These are phyloP conservation scores for Cathartes aura DNA, from an alignment of 2,113 vertebrate genomes.

Conservation along the genomic window DNA sequence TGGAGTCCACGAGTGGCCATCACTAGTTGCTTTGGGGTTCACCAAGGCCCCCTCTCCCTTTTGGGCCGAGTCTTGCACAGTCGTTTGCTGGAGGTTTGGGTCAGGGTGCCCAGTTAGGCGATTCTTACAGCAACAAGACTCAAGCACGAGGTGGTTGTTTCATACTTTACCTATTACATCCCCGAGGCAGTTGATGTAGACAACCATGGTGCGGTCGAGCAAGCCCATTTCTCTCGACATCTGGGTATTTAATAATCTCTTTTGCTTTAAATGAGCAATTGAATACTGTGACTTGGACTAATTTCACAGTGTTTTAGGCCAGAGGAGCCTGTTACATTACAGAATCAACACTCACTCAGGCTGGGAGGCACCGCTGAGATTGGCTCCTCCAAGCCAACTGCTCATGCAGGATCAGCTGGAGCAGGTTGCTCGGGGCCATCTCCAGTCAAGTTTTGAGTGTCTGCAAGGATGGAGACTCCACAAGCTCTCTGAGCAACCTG, in stretches of 20 bases:
- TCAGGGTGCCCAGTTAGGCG: not conserved
- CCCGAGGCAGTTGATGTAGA: not conserved
- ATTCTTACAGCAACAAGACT: not conserved
- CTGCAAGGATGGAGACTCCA: not conserved
- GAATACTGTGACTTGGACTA: not conserved
- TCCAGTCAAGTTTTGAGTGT: not conserved
- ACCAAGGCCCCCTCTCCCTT: not conserved
- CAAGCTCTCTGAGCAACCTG: not conserved
- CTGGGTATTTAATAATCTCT: not conserved
- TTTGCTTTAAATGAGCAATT: not conserved
- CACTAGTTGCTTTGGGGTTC: not conserved
- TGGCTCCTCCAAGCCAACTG: rapidly evolving
- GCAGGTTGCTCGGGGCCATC: rapidly evolving
- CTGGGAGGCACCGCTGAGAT: not conserved
- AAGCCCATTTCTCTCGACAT: not conserved
- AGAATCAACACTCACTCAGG: not conserved
- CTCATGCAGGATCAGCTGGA: not conserved
- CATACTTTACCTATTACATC: not conserved
- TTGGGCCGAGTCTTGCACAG: not conserved
- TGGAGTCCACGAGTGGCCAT: not conserved
- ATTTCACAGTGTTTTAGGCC: not conserved
- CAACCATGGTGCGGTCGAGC: not conserved
- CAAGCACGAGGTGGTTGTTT: not conserved
- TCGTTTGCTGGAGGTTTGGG: not conserved
- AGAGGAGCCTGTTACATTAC: not conserved